A percentile compares a stretch with the other conserved stretches of the same genome.
Conservation (phyloP, 2,797 vertebrate genomes). For the Hypotaenidia philippensis region DNA sequence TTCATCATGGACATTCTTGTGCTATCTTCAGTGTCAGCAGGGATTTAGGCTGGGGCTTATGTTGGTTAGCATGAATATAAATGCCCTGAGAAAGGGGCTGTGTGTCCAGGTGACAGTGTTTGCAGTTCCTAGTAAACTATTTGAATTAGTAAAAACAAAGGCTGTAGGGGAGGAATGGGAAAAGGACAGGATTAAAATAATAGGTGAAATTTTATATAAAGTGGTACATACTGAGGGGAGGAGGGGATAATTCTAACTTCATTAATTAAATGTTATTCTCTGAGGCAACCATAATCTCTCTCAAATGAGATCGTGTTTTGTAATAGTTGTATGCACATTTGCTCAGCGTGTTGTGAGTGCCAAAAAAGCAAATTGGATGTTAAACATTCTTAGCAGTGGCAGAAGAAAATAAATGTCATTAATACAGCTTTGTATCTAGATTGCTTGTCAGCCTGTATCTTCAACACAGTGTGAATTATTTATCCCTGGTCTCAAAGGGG, state of each 20-base stretch:
- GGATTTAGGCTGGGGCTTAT: not conserved
- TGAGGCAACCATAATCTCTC: not conserved
- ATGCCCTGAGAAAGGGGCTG: not conserved
- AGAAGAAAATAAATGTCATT: not conserved
- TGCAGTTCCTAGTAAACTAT: not conserved
- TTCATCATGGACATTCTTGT: not conserved
- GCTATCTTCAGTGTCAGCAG: not conserved
- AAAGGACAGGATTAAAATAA: not conserved
- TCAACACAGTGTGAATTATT: not conserved
- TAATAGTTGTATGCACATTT: not conserved
- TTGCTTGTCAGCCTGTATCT: not conserved
- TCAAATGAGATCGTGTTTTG: slow-evolving; percentile 5
- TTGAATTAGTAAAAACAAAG: not conserved
- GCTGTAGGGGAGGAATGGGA: not conserved
- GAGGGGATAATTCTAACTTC: not conserved
- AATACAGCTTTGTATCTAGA: not conserved
- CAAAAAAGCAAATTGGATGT: not conserved
- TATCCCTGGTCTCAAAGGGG: not conserved
- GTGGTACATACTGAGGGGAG: not conserved
- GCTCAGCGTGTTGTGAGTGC: not conserved
- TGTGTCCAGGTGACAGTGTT: not conserved
- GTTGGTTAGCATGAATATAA: not conserved
- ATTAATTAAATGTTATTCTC: not conserved
- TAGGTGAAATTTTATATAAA: not conserved
- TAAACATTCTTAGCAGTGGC: not conserved